These are phyloP conservation scores for Coracopsis vasa DNA, from an alignment of 2,113 vertebrate species.

Conservation along the genomic window DNA sequence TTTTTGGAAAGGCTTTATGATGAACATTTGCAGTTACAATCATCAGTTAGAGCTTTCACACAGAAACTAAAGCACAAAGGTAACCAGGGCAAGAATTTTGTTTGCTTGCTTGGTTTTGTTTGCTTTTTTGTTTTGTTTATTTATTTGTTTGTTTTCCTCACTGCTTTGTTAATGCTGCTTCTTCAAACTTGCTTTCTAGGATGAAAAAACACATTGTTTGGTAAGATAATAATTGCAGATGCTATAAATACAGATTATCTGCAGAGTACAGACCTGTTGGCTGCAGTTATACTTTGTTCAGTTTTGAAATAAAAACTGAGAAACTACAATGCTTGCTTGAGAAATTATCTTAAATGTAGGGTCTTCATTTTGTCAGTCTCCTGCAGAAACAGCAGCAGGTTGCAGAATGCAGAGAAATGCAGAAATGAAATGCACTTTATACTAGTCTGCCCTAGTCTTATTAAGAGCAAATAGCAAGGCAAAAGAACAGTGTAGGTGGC, in stretches of 20 bases:
- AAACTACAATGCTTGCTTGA: not conserved
- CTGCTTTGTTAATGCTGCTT: not conserved
- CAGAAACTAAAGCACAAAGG: not conserved
- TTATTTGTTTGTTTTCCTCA: not conserved
- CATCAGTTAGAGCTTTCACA: not conserved
- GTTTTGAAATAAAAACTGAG: not conserved
- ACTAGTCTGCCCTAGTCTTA: not conserved
- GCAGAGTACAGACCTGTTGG: not conserved
- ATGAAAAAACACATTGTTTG: not conserved
- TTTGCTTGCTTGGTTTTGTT: not conserved
- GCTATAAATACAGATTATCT: not conserved
- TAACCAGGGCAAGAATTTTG: not conserved
- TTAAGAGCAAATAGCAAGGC: not conserved
- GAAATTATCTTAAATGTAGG: not conserved
- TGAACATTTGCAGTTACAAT: not conserved
- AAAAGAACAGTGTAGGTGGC: not conserved
- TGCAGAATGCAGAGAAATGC: slow-evolving; percentile 7
- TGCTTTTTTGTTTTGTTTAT: not conserved
- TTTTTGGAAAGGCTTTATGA: not conserved
- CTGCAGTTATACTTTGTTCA: not conserved
- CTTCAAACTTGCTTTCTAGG: not conserved
- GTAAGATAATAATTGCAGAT: not conserved
- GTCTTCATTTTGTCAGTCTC: not conserved
- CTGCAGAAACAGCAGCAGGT: not conserved
- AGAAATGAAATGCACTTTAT: not conserved